phyloP scores from a whole-genome alignment of 2,888 invertebrate species.

The Ornithoptera alexandrae region DNA sequence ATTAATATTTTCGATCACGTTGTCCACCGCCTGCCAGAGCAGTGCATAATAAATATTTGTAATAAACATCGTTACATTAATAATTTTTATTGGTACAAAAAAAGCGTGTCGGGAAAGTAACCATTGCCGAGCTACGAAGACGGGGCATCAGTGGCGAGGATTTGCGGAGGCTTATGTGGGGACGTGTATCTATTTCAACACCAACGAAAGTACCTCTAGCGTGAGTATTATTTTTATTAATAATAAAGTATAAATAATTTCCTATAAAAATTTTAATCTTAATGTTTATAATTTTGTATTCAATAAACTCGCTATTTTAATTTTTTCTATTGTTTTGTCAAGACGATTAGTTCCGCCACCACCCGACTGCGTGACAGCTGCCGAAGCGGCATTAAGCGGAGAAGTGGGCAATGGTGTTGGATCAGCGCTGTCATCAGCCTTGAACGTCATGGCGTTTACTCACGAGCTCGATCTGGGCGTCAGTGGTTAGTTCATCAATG shows the following conservation, averaged over 20 bases:
- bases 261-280: neutral
- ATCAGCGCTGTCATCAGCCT: slow-evolving; percentile 85
- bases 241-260: too few species aligned
- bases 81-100: neutral
- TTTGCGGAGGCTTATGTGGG: slow-evolving; percentile 93
- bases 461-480: slow-evolving; percentile 83
- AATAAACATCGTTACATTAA: neutral
- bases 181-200: slow-evolving; percentile 91
- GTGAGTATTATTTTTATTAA: slow-evolving; percentile 40
- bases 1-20: too few species aligned
- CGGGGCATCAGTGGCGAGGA: slow-evolving; percentile 93
- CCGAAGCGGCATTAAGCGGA: slow-evolving; percentile 54
- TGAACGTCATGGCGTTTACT: slow-evolving; percentile 91
- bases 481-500: slow-evolving; percentile 39
- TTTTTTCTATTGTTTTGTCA: neutral
- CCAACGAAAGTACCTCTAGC: slow-evolving; percentile 84
- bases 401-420: slow-evolving; percentile 70
- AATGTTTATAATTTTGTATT: neutral
- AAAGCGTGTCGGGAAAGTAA: slow-evolving; percentile 92
- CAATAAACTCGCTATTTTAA: neutral
- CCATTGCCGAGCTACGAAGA: slow-evolving; percentile 89
- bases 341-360: slow-evolving; percentile 56
- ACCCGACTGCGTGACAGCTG: slow-evolving; percentile 61
- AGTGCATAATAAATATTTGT: too few species aligned
- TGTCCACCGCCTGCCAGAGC: too few species aligned